phyloP scores from a whole-genome alignment of 2,888 invertebrate genomes.

The Kuschelorhynchus macadamiae region DNA sequence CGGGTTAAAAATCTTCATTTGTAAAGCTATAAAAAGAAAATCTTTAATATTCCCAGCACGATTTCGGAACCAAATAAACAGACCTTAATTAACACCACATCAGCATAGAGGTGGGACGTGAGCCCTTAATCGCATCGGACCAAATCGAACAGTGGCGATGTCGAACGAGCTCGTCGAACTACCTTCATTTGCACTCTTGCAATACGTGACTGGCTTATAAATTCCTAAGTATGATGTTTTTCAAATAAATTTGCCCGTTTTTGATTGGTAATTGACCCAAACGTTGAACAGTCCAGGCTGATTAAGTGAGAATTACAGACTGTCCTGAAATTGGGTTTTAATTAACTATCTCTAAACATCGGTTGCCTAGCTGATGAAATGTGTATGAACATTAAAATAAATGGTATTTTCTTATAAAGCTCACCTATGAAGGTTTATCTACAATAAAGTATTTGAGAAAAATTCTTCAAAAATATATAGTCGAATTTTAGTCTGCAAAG shows the following conservation, averaged over 20 bases:
- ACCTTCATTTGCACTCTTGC: conserved; percentile 36
- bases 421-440: no score
- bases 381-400: no score
- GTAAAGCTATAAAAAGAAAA: no score
- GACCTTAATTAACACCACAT: conserved; percentile 66
- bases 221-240: conserved; percentile 37
- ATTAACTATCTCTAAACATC: no score
- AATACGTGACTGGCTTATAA: conserved; percentile 42
- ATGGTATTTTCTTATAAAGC: no score
- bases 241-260: conserved; percentile 35
- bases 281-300: not conserved
- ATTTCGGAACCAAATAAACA: conserved; percentile 64
- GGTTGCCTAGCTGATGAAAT: no score
- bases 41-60: conserved; percentile 59
- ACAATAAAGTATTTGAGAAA: no score
- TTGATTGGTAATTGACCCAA: conserved; percentile 42
- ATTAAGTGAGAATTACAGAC: not conserved
- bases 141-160: conserved; percentile 27
- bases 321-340: no score
- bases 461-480: no score
- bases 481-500: no score
- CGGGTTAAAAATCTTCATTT: no score
- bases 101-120: conserved; percentile 59
- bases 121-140: conserved; percentile 38
- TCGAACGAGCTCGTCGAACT: conserved; percentile 30